phyloP scores from a whole-genome alignment of 2,888 invertebrate species.

The Hemaris fuciformis region DNA sequence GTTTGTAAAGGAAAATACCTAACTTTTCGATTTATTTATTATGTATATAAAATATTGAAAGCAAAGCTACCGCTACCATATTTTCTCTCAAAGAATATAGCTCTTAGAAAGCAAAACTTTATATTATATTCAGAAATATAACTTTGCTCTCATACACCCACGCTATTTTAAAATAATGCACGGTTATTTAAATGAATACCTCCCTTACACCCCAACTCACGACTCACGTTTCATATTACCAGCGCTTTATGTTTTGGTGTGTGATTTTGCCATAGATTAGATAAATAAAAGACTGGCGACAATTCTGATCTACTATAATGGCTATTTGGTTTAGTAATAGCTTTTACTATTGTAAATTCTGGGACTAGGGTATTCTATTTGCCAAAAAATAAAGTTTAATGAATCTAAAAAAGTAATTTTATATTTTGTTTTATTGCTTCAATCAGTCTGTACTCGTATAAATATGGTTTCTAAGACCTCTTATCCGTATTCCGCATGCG shows the following conservation, averaged over 20 bases:
- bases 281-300: not conserved
- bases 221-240: not conserved
- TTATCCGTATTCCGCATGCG: too few relatives aligned
- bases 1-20: too few relatives aligned
- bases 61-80: too few relatives aligned
- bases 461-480: too few relatives aligned
- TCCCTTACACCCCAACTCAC: not conserved
- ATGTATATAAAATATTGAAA: too few relatives aligned
- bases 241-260: not conserved
- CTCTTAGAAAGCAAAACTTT: not conserved
- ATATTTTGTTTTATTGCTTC: too few relatives aligned
- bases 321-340: not conserved
- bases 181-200: slow-evolving; percentile 1
- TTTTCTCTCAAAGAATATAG: not conserved
- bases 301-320: not conserved
- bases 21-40: too few relatives aligned
- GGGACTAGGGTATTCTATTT: too few relatives aligned
- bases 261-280: not conserved
- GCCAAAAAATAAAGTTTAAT: too few relatives aligned
- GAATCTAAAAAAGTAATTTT: too few relatives aligned
- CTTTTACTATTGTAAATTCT: too few relatives aligned
- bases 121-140: not conserved
- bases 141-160: not conserved
- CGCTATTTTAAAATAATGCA: not conserved
- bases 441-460: too few relatives aligned